Evolutionary conservation across 2,888 invertebrate species (phyloP).

Genomic region (Trichogramma evanescens): DNA sequence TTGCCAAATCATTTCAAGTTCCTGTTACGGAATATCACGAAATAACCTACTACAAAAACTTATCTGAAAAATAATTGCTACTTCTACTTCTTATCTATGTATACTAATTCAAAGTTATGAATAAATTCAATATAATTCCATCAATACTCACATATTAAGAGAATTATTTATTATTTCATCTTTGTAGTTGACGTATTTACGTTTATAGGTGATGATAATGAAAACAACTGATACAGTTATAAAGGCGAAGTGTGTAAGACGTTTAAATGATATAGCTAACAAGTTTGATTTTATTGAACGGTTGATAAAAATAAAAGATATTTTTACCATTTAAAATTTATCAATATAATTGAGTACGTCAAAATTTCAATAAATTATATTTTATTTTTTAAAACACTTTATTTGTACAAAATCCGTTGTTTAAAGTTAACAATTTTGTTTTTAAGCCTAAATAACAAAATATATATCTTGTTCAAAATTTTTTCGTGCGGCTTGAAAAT

Average conservation of each 20-base stretch:
- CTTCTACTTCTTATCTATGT: too few species aligned
- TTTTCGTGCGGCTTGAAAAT: background rate
- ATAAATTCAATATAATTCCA: too few species aligned
- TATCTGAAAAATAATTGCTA: too few species aligned
- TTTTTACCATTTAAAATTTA: background rate
- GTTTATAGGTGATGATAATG: too few species aligned
- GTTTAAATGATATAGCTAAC: background rate
- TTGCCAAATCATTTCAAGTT: slow-evolving; percentile 7
- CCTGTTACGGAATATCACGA: too few species aligned
- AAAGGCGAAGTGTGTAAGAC: background rate
- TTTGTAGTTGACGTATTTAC: too few species aligned
- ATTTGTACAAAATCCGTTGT: slow-evolving; percentile 17
- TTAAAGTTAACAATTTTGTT: slow-evolving; percentile 19
- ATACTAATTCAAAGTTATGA: too few species aligned
- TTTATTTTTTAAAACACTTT: slow-evolving; percentile 15
- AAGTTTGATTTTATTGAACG: background rate
- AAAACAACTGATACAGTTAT: too few species aligned
- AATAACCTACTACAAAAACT: too few species aligned
- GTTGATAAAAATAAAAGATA: background rate
- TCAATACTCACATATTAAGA: too few species aligned
- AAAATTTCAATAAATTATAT: background rate
- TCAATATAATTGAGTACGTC: background rate
- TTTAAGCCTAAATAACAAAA: slow-evolving; percentile 18
- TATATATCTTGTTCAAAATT: slow-evolving; percentile 15
- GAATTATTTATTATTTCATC: too few species aligned